Percentiles rank a stretch among this genome's conserved stretches.
phyloP scores from a whole-genome alignment of 2,888 invertebrate species.

The Erebia aethiops region DNA sequence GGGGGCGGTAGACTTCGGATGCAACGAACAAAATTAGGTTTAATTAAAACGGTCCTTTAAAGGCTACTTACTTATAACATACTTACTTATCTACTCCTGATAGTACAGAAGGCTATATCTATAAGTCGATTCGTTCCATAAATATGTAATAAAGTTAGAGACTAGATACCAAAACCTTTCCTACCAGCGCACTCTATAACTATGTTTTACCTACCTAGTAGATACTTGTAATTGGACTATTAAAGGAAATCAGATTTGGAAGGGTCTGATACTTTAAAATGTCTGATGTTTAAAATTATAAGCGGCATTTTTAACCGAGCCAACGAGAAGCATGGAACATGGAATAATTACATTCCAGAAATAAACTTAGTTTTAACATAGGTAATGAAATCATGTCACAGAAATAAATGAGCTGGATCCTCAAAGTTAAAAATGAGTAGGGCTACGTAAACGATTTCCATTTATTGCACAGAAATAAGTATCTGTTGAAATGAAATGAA shows the following conservation, averaged over 20 bases:
- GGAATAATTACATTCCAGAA: not conserved
- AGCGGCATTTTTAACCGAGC: not conserved
- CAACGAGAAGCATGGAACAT: not conserved
- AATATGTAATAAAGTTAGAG: slow-evolving; percentile 1
- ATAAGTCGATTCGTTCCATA: slow-evolving; percentile 29
- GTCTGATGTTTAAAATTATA: not conserved
- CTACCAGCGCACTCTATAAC: slow-evolving; percentile 9
- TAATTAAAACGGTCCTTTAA: slow-evolving; percentile 44
- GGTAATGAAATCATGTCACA: not conserved
- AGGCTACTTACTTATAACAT: slow-evolving; percentile 29
- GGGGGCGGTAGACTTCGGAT: slow-evolving; percentile 78
- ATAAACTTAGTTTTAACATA: not conserved
- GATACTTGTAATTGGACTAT: not conserved
- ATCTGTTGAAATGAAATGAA: too few relatives aligned
- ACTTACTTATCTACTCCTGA: slow-evolving; percentile 30
- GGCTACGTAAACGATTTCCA: too few relatives aligned
- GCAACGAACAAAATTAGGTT: slow-evolving; percentile 63
- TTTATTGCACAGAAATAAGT: not conserved
- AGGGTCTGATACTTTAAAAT: not conserved
- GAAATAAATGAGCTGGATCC: not conserved
- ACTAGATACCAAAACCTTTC: not conserved
- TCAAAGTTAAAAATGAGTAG: not conserved
- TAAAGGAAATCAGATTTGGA: not conserved
- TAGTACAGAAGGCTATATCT: slow-evolving; percentile 30
- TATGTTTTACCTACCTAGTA: not conserved